These are phyloP conservation scores for Tautogolabrus adspersus DNA, from an alignment of 2,113 vertebrate genomes.

Conservation along the genomic window DNA sequence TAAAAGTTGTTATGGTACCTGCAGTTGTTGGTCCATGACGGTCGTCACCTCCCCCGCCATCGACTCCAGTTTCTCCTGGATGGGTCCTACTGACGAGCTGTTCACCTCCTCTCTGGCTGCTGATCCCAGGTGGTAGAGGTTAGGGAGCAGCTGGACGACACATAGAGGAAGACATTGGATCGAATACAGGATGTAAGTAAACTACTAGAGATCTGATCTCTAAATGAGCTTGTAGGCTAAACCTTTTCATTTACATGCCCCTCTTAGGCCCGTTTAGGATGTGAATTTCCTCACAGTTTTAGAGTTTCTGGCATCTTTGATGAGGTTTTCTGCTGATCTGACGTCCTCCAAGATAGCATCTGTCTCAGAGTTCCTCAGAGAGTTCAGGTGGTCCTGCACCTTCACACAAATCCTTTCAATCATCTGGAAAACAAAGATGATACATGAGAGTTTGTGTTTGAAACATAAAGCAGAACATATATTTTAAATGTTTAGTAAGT, in stretches of 20 bases:
- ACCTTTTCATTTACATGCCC: background rate
- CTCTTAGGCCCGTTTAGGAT: background rate
- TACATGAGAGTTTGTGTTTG: background rate
- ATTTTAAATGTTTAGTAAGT: background rate
- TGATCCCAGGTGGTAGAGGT: constrained; percentile 93
- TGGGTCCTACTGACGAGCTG: constrained; percentile 87
- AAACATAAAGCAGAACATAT: background rate
- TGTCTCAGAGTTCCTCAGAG: constrained; percentile 88
- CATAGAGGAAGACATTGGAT: background rate
- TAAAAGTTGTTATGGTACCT: constrained; percentile 80
- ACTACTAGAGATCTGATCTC: background rate
- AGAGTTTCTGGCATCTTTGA: constrained; percentile 96
- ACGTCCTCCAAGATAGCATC: constrained; percentile 93
- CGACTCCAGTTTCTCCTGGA: constrained; percentile 95
- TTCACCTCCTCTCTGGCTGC: constrained; percentile 87
- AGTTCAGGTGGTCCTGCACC: constrained; percentile 98
- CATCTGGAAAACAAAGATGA: constrained; percentile 84
- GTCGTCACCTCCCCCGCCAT: constrained; percentile 96
- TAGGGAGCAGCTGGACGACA: constrained; percentile 89
- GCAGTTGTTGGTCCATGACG: constrained; percentile 95
- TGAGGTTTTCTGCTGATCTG: constrained; percentile 90
- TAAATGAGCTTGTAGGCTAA: background rate
- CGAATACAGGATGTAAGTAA: background rate
- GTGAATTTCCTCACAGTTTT: constrained; percentile 87
- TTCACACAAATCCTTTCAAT: constrained; percentile 98